Evolutionary conservation across 2,113 vertebrate genomes (phyloP).

Genomic region (Neofelis nebulosa): DNA sequence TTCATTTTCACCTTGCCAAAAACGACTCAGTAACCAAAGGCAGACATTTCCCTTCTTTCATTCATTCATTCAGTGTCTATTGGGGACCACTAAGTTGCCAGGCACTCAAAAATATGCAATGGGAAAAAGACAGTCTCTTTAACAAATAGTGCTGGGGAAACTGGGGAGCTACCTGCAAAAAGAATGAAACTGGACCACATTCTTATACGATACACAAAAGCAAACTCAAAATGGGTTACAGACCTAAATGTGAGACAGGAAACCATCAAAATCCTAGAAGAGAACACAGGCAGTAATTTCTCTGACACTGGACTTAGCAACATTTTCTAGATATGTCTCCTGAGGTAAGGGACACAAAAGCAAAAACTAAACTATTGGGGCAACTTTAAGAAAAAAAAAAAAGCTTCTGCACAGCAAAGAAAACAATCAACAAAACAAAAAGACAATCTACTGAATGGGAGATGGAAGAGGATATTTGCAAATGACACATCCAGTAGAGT

Average conservation of each 20-base stretch:
- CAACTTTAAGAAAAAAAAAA: background rate
- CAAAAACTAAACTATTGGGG: background rate
- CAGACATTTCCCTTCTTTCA: background rate
- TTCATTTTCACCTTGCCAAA: background rate
- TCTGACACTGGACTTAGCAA: background rate
- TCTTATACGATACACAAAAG: background rate
- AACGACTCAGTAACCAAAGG: background rate
- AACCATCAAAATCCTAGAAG: background rate
- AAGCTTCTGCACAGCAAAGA: background rate
- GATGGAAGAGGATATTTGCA: background rate
- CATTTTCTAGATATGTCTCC: background rate
- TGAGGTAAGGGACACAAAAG: background rate
- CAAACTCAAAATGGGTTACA: background rate
- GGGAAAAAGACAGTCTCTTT: background rate
- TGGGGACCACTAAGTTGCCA: background rate
- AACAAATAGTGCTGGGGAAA: background rate
- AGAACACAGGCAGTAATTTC: background rate
- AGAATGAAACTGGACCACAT: background rate
- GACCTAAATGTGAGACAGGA: background rate
- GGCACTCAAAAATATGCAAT: background rate
- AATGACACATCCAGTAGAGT: background rate
- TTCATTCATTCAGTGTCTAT: background rate
- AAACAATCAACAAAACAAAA: background rate
- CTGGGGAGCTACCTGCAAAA: background rate
- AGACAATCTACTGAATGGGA: background rate